These are phyloP conservation scores for Panagrolaimus sp. DNA, from an alignment of 1,140 invertebrate genomes.

Conservation along the genomic window DNA sequence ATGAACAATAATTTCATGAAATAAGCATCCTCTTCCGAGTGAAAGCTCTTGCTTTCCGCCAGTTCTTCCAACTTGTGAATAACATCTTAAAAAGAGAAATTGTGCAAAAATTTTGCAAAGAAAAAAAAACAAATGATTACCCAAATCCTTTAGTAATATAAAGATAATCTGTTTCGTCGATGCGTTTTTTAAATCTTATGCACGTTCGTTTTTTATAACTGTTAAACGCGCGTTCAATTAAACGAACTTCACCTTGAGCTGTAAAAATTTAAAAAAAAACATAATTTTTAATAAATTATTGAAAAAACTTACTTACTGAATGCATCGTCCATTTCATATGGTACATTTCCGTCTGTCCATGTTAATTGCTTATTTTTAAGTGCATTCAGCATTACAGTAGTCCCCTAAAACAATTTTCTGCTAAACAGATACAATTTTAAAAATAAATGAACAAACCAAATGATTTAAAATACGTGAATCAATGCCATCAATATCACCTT, in stretches of 20 bases:
- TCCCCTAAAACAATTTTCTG: background rate
- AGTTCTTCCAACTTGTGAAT: slow-evolving; percentile 57
- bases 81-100: slow-evolving; percentile 44
- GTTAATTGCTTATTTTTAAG: slow-evolving; percentile 46
- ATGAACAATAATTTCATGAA: slow-evolving; percentile 57
- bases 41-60: slow-evolving; percentile 57
- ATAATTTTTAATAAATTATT: slow-evolving; percentile 9
- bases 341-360: slow-evolving; percentile 49
- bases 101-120: background rate
- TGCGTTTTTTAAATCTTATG: slow-evolving; percentile 45
- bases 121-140: slow-evolving; percentile 29
- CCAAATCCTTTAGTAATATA: slow-evolving; percentile 53
- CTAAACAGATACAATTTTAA: background rate
- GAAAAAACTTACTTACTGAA: slow-evolving; percentile 51
- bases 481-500: slow-evolving; percentile 57
- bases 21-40: slow-evolving; percentile 54
- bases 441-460: slow-evolving; percentile 29
- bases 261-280: slow-evolving; percentile 6
- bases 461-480: slow-evolving; percentile 41
- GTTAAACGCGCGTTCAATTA: slow-evolving; percentile 49
- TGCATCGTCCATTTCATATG: slow-evolving; percentile 51
- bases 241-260: slow-evolving; percentile 46
- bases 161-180: slow-evolving; percentile 45
- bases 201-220: slow-evolving; percentile 51
- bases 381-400: slow-evolving; percentile 31